phyloP scores from a whole-genome alignment of 2,888 invertebrate genomes.

The Bellardia pandia region DNA sequence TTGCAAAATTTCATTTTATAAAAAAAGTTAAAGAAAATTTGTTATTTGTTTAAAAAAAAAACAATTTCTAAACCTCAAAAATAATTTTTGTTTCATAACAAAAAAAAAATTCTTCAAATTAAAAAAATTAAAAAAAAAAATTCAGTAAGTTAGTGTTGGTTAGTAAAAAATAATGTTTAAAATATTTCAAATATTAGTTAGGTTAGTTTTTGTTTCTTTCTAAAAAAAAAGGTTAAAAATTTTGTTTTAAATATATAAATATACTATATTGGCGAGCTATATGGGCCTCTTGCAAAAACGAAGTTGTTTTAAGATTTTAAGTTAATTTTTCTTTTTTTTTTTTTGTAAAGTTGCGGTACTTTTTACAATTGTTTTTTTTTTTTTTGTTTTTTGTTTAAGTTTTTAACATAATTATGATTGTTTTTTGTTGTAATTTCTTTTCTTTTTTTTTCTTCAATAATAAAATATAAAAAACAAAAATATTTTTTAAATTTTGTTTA shows the following conservation, averaged over 20 bases:
- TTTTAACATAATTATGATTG: constrained; percentile 71
- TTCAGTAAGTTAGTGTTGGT: constrained; percentile 76
- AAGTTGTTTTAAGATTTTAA: constrained; percentile 80
- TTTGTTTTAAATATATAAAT: constrained; percentile 71
- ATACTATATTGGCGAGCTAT: constrained; percentile 85
- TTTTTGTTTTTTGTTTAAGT: constrained; percentile 52
- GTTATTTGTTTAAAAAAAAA: background rate
- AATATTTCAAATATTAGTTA: constrained; percentile 68
- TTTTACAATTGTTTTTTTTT: constrained; percentile 73
- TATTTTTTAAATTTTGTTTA: constrained; percentile 71
- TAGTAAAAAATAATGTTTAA: constrained; percentile 74
- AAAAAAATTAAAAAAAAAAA: constrained; percentile 2
- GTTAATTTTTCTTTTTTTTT: constrained; percentile 76
- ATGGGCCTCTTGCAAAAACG: constrained; percentile 85
- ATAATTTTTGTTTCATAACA: constrained; percentile 24
- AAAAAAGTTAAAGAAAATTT: constrained; percentile 12
- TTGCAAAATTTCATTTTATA: constrained; percentile 16
- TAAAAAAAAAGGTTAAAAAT: constrained; percentile 59
- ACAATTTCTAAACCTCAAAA: constrained; percentile 57
- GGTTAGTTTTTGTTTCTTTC: constrained; percentile 63
- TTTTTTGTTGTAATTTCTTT: constrained; percentile 65
- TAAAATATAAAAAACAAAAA: constrained; percentile 74
- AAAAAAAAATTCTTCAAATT: constrained; percentile 31
- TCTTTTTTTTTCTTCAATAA: constrained; percentile 59
- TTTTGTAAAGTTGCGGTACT: constrained; percentile 74